These are phyloP conservation scores for Salvelinus sp. DNA, from an alignment of 2,113 vertebrate genomes.

Conservation along the genomic window DNA sequence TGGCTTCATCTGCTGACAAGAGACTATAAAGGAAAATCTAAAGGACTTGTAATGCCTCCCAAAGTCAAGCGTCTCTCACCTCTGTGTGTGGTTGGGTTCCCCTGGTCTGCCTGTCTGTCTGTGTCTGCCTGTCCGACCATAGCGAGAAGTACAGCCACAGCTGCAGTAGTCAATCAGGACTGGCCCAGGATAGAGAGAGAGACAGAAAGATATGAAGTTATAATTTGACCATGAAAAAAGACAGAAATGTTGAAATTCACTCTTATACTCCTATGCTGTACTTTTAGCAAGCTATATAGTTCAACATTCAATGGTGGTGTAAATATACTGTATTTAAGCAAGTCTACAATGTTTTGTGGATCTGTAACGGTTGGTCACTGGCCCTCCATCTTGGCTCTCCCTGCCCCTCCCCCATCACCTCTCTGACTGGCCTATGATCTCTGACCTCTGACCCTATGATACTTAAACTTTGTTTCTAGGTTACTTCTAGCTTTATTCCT, in stretches of 20 bases:
- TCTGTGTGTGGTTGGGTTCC: neutral
- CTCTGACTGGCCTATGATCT: too few species aligned
- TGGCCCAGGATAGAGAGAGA: constrained; percentile 1
- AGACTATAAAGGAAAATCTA: neutral
- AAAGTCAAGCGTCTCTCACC: neutral
- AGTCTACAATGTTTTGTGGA: too few species aligned
- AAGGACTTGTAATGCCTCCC: neutral
- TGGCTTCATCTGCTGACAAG: neutral
- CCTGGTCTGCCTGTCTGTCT: neutral
- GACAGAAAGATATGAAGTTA: neutral
- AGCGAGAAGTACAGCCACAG: constrained; percentile 1
- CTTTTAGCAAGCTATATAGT: too few species aligned
- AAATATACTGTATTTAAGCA: too few species aligned
- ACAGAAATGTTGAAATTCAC: too few species aligned
- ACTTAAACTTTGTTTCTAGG: neutral
- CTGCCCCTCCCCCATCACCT: too few species aligned
- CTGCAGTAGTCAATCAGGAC: constrained; percentile 10
- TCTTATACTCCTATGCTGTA: too few species aligned
- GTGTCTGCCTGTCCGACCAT: neutral
- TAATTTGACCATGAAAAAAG: too few species aligned
- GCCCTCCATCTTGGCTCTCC: too few species aligned
- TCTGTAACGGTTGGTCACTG: too few species aligned
- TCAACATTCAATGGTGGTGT: too few species aligned
- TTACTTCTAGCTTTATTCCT: too few species aligned
- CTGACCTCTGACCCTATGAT: neutral